A percentile compares a stretch with the other conserved stretches of the same genome.
Conservation (phyloP, 2,888 invertebrate species). For the Papilio gigon region DNA sequence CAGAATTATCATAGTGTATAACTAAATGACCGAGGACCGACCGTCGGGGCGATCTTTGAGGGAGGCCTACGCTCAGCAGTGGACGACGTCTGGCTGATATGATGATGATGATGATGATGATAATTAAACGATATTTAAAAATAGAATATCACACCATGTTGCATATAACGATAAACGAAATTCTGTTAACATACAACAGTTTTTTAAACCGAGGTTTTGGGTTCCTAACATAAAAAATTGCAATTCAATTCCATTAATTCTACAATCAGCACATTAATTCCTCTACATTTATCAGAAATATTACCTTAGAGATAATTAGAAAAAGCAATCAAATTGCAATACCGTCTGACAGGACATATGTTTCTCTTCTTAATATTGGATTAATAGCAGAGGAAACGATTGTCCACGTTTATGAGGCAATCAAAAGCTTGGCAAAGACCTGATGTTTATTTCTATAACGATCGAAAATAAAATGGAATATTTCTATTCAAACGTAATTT, state of each 20-base stretch:
- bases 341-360: background rate
- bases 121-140: too few species aligned
- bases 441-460: constrained; percentile 32
- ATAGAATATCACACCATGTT: background rate
- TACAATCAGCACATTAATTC: background rate
- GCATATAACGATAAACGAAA: background rate
- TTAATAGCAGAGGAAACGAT: constrained; percentile 23
- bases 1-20: background rate
- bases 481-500: constrained; percentile 13
- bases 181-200: background rate
- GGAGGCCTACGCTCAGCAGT: too few species aligned
- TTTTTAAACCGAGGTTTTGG: too few species aligned
- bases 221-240: background rate
- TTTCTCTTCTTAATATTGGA: constrained; percentile 27
- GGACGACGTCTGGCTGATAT: too few species aligned
- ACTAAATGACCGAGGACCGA: too few species aligned
- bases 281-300: background rate
- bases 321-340: constrained; percentile 5
- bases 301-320: constrained; percentile 26
- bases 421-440: constrained; percentile 34
- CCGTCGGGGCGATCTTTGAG: too few species aligned
- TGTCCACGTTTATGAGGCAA: constrained; percentile 32
- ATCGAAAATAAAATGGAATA: constrained; percentile 24
- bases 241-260: constrained; percentile 1
- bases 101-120: too few species aligned